phyloP scores from a whole-genome alignment of 92 coral and sea anemone genomes.

The Epizoanthus fatuus region DNA sequence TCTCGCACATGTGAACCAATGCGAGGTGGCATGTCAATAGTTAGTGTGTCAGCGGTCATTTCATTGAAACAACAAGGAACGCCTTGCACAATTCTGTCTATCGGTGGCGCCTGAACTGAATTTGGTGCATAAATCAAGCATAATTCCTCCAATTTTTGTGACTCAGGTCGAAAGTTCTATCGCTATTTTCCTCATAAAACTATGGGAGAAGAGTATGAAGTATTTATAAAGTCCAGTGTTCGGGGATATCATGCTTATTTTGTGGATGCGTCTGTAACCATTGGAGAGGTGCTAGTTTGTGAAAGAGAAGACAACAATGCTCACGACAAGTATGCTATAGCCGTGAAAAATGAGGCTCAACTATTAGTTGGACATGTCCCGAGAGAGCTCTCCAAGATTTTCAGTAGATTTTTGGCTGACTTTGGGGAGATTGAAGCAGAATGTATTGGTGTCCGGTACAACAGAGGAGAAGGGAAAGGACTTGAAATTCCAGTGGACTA shows the following conservation, averaged over 20 bases:
- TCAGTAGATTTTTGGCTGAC: slow-evolving; percentile 40
- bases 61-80: slow-evolving; percentile 67
- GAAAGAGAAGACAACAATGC: slow-evolving; percentile 41
- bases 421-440: slow-evolving; percentile 64
- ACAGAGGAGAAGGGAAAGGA: slow-evolving; percentile 61
- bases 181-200: too few relatives aligned
- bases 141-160: too few relatives aligned
- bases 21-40: slow-evolving; percentile 66
- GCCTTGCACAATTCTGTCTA: slow-evolving; percentile 55
- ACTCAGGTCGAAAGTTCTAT: too few relatives aligned
- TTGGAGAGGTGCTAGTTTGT: slow-evolving; percentile 56
- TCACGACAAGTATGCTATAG: slow-evolving; percentile 40
- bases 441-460: slow-evolving; percentile 61
- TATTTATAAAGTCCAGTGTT: neutral
- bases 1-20: slow-evolving; percentile 49
- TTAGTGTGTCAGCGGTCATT: slow-evolving; percentile 64
- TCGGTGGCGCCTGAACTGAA: slow-evolving; percentile 37
- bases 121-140: slow-evolving; percentile 5
- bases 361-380: slow-evolving; percentile 49
- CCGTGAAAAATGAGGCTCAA: slow-evolving; percentile 31
- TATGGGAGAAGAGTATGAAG: too few relatives aligned
- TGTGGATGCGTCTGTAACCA: slow-evolving; percentile 56
- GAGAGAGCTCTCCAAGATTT: slow-evolving; percentile 52
- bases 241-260: slow-evolving; percentile 33
- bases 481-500: slow-evolving; percentile 57